These are phyloP conservation scores for Balearica regulorum DNA, from an alignment of 2,797 vertebrate genomes.

Conservation along the genomic window DNA sequence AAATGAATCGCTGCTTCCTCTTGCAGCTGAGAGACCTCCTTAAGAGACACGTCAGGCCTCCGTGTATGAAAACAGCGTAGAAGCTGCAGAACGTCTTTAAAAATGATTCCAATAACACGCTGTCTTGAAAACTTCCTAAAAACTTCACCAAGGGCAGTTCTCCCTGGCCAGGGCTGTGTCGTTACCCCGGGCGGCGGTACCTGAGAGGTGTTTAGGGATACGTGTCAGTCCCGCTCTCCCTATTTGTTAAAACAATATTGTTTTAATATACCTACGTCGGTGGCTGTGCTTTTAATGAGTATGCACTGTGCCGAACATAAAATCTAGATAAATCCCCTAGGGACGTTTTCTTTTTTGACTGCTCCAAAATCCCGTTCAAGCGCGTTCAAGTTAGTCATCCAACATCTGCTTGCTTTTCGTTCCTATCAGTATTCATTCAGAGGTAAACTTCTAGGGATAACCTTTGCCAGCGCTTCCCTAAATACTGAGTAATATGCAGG, in stretches of 20 bases:
- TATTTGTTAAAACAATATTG: background rate
- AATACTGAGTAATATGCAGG: background rate
- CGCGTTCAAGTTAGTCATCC: background rate
- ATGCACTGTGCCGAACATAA: background rate
- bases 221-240: background rate
- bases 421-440: background rate
- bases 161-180: background rate
- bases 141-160: background rate
- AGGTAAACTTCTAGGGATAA: background rate
- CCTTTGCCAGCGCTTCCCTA: background rate
- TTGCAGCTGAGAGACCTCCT: background rate
- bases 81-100: background rate
- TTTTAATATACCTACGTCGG: background rate
- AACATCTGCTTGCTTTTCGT: background rate
- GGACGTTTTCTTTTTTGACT: background rate
- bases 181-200: rapidly evolving
- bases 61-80: background rate
- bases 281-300: background rate
- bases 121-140: background rate
- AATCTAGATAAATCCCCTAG: background rate
- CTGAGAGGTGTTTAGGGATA: background rate
- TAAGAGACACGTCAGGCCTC: background rate
- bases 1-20: background rate
- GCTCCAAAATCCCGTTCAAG: background rate
- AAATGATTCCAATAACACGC: background rate